Percentiles rank a stretch among this genome's conserved stretches.
These are phyloP conservation scores for Hypotaenidia okinawae DNA, from an alignment of 2,797 vertebrate species.

Conservation along the genomic window DNA sequence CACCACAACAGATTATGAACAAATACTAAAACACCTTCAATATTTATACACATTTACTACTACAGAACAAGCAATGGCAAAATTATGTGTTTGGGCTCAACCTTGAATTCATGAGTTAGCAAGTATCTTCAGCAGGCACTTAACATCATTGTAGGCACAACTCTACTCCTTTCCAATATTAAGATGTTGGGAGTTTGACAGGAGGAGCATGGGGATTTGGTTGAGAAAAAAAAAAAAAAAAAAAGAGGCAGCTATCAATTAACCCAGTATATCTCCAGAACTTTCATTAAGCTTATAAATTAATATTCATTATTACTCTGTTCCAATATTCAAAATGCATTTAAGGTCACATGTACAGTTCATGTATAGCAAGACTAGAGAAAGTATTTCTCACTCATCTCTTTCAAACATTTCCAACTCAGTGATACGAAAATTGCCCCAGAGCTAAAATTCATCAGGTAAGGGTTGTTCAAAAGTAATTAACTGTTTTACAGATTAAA, in stretches of 20 bases:
- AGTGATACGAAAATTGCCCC: background rate
- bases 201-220: background rate
- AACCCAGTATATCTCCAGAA: background rate
- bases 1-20: background rate
- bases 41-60: constrained; percentile 1
- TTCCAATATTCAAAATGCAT: background rate
- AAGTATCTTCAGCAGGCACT: background rate
- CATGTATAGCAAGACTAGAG: background rate
- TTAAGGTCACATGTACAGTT: background rate
- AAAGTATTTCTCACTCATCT: background rate
- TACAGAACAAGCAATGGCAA: background rate
- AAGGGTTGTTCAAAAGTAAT: background rate
- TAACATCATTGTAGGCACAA: background rate
- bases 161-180: background rate
- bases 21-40: background rate
- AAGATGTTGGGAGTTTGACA: background rate
- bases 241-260: background rate
- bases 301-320: background rate
- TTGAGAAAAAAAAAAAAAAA: background rate
- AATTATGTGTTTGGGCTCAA: background rate
- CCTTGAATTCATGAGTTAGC: background rate
- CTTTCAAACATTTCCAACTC: background rate
- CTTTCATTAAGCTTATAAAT: background rate
- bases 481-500: background rate
- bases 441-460: background rate